phyloP scores from a whole-genome alignment of 1,140 invertebrate species.

The Drosophila virilis region DNA sequence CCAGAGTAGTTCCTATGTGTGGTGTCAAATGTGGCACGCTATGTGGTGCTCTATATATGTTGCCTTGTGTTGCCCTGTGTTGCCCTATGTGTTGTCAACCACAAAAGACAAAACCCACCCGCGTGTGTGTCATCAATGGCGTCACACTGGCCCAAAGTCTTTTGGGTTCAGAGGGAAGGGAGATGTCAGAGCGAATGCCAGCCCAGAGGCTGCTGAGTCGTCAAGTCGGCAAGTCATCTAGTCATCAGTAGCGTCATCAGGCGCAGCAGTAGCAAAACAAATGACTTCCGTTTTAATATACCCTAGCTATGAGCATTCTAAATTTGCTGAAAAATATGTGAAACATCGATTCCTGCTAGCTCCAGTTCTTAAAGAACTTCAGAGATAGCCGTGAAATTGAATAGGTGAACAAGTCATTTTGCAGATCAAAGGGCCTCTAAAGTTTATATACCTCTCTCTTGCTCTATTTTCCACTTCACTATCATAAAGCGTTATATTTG shows the following conservation, averaged over 20 bases:
- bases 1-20: neutral
- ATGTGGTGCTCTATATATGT: neutral
- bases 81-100: slow-evolving; percentile 1
- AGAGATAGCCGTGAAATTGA: too few species aligned
- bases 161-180: neutral
- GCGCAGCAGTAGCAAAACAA: slow-evolving; percentile 54
- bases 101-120: slow-evolving; percentile 50
- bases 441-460: too few species aligned
- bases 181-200: neutral
- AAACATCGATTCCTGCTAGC: too few species aligned
- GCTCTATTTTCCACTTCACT: too few species aligned
- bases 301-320: neutral
- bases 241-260: slow-evolving; percentile 68
- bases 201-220: slow-evolving; percentile 33
- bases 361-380: too few species aligned
- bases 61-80: too few species aligned
- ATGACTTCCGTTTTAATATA: slow-evolving; percentile 44
- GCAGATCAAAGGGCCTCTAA: too few species aligned
- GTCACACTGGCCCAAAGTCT: slow-evolving; percentile 50
- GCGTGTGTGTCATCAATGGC: slow-evolving; percentile 67
- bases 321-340: neutral
- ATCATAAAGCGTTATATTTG: too few species aligned
- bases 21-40: neutral
- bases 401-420: too few species aligned
- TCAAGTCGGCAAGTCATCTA: slow-evolving; percentile 72